Evolutionary conservation across 1,140 invertebrate genomes (phyloP).

Genomic region (Papilio polyxenes): DNA sequence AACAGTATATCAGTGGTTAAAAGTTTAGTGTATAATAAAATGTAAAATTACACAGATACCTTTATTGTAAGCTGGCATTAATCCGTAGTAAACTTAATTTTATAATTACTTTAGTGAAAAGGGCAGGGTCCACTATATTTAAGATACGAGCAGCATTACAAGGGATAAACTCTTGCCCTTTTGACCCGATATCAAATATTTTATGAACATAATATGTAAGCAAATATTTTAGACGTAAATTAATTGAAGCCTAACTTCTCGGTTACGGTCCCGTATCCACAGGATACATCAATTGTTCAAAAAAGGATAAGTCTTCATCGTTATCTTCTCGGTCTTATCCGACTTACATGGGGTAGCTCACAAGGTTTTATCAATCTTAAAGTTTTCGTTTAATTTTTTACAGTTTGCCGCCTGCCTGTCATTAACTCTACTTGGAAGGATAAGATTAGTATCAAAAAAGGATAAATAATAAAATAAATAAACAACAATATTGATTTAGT

Average conservation of each 20-base stretch:
- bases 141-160: not conserved
- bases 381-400: no score
- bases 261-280: not conserved
- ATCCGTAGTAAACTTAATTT: not conserved
- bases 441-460: not conserved
- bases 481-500: no score
- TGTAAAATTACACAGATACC: no score
- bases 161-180: not conserved
- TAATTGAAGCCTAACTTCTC: not conserved
- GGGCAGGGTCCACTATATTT: constrained; percentile 2
- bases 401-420: no score
- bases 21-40: no score
- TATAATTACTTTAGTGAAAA: constrained; percentile 16
- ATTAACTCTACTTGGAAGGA: no score
- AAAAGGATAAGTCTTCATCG: not conserved
- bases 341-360: no score
- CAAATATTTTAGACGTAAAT: not conserved
- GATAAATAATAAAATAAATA: not conserved
- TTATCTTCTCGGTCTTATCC: no score
- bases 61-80: no score
- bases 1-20: no score
- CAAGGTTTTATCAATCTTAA: no score
- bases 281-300: not conserved
- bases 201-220: not conserved
- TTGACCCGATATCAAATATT: constrained; percentile 10